Evolutionary conservation across 2,888 invertebrate genomes (phyloP).

Genomic region (Himalopsyche anomala): DNA sequence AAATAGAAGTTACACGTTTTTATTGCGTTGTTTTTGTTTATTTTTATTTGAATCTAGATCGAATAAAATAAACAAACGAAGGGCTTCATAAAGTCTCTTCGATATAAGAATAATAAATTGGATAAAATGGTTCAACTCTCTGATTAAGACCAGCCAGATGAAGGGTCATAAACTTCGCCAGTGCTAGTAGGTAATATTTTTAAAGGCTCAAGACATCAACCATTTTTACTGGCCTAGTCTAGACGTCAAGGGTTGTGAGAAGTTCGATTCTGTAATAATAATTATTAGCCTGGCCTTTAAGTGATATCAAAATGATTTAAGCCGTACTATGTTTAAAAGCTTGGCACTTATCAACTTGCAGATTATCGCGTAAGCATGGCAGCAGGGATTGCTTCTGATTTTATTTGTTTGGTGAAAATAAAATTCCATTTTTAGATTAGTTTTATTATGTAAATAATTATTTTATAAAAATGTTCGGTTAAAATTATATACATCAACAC

Average conservation of each 20-base stretch:
- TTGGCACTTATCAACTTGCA: no score
- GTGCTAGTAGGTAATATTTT: slow-evolving; percentile 15
- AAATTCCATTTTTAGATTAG: no score
- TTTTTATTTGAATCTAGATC: slow-evolving; percentile 23
- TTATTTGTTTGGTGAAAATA: no score
- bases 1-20: not conserved
- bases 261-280: not conserved
- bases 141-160: slow-evolving; percentile 13
- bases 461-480: no score
- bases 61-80: slow-evolving; percentile 32
- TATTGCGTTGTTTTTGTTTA: slow-evolving; percentile 29
- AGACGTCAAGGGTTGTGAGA: not conserved
- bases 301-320: not conserved
- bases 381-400: no score
- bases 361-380: no score
- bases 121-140: not conserved
- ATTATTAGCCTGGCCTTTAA: not conserved
- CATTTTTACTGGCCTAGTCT: slow-evolving; percentile 12
- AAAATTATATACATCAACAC: no score
- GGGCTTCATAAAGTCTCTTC: slow-evolving; percentile 29
- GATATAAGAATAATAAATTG: slow-evolving; percentile 23
- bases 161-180: not conserved
- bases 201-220: not conserved
- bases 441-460: no score
- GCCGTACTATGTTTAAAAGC: no score